Conservation (phyloP, 2,113 vertebrate genomes). For the Andinoacara biseriatus region DNA sequence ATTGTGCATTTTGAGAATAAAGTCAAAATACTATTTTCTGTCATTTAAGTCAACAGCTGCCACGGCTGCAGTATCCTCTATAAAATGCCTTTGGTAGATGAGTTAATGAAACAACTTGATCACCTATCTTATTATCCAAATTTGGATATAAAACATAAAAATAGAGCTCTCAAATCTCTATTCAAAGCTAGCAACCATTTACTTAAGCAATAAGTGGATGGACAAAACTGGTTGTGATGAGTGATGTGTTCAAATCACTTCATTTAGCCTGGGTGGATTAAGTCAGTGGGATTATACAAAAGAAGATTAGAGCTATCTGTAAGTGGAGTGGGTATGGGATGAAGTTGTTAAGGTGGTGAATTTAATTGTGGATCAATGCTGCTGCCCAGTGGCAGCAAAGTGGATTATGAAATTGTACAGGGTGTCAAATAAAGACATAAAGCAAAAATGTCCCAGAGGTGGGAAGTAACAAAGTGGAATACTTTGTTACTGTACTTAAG, state of each 20-base stretch:
- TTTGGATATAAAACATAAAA: accelerated
- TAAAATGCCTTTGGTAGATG: no score
- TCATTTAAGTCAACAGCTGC: no score
- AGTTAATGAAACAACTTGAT: no score
- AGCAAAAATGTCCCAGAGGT: background rate
- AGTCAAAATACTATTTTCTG: no score
- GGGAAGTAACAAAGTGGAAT: no score
- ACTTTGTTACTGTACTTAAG: no score
- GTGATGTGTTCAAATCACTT: background rate
- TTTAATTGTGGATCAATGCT: constrained; percentile 35
- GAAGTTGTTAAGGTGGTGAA: constrained; percentile 16
- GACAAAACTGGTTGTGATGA: background rate
- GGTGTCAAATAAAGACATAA: background rate
- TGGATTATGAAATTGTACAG: background rate
- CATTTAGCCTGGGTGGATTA: background rate
- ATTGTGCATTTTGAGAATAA: no score
- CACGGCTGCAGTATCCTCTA: no score
- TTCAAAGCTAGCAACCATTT: background rate
- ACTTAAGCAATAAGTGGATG: background rate
- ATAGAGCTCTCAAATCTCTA: background rate
- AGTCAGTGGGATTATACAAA: constrained; percentile 15
- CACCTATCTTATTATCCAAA: no score
- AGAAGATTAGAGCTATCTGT: constrained; percentile 18
- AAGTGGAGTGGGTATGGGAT: background rate
- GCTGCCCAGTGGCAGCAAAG: background rate